Base-by-base conservation (phyloP, 2,888 invertebrate genomes). In the Cetonia aurata region DNA sequence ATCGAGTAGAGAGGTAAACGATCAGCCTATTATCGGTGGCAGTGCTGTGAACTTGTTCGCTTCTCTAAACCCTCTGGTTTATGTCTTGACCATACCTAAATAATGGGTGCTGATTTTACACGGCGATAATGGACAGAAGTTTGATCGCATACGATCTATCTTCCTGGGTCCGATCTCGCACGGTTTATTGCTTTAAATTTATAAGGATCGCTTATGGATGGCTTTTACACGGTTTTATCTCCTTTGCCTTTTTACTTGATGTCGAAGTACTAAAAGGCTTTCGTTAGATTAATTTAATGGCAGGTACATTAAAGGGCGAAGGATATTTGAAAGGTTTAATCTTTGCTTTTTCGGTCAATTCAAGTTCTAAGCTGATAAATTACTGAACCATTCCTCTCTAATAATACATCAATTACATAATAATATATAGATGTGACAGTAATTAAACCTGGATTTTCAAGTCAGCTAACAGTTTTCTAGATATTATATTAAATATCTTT, bases 21-120 rank as follows among this genome's bases (percentile, higher is more conserved):
- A 75, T 73, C 75, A 73, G 72, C 76, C 74, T 74, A 75, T 77
- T 76, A 71, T 69, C 62, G 68, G 71, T 74, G 73, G 75, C 75
- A 73, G 71, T 65, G 71, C 71, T 71, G 62, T 72, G 68, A 72
- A 70, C 72, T 70, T 68, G 74, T 69, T 69, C 67, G 67, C 67
- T 42, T 42, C 17, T 57, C 62, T 56, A 73, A 74, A 71, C 67
- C 56, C 74, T 74, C 73, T 74, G 73, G 72, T 75, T 75, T 75
- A 74, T 73, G 73, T 73, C 74, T 70, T 69, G 74, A 60, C 72
- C 72, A 72, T 75, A 74, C 72, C 72, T 75, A 75, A 75, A 75
- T 75, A 75, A 75, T 75, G 74, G 71, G 67, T 71, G 67, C 55
- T 70, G 75, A 75, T 75, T 72, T 68, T 68, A 66, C 72, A 68